These are phyloP conservation scores for Callipepla squamata DNA, from an alignment of 2,113 vertebrate species.

Conservation along the genomic window DNA sequence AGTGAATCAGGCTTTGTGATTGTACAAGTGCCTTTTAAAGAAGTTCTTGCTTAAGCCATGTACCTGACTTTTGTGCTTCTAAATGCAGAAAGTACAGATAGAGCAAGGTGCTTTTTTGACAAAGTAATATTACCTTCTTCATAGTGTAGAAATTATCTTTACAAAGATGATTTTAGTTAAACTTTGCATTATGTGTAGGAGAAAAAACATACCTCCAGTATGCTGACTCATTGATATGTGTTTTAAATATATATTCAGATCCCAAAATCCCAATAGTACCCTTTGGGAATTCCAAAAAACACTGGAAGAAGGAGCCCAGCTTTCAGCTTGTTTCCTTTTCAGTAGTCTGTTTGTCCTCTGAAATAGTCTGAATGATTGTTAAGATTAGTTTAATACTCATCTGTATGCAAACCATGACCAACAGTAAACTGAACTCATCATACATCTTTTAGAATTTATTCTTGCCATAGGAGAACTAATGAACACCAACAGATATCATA, in stretches of 20 bases:
- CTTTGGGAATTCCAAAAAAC: not conserved
- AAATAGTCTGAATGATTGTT: not conserved
- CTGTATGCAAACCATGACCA: not conserved
- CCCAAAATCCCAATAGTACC: not conserved
- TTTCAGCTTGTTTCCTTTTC: not conserved
- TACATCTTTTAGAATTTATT: not conserved
- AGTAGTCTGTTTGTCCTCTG: not conserved
- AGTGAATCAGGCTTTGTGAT: not conserved
- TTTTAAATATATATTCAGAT: not conserved
- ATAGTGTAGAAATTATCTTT: not conserved
- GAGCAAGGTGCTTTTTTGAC: not conserved
- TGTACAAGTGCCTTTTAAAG: not conserved
- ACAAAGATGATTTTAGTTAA: not conserved
- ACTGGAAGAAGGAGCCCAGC: not conserved
- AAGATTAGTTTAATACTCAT: not conserved
- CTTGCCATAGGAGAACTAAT: not conserved
- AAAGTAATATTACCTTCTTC: not conserved
- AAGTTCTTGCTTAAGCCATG: not conserved
- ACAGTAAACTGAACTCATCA: not conserved
- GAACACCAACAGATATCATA: not conserved
- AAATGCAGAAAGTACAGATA: not conserved
- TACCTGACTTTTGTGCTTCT: not conserved
- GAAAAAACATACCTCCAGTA: not conserved
- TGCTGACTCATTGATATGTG: not conserved
- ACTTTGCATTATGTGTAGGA: not conserved